These are phyloP conservation scores for Sphinx pinastri DNA, from an alignment of 2,888 invertebrate genomes.

Conservation along the genomic window DNA sequence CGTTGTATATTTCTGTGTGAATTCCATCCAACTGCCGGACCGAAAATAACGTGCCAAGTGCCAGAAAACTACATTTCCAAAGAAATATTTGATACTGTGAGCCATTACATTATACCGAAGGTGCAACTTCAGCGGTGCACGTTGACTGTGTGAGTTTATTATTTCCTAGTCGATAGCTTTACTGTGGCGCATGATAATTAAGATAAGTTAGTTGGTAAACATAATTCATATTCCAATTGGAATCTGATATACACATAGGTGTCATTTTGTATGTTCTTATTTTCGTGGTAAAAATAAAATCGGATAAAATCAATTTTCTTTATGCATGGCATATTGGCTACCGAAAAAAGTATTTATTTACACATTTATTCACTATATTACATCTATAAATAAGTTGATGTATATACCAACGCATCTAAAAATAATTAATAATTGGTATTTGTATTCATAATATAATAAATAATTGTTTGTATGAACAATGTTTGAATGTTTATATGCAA, in stretches of 20 bases:
- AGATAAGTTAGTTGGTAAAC: not conserved
- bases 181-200: not conserved
- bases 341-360: not conserved
- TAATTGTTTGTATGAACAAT: no score
- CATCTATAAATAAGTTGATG: no score
- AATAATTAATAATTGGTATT: no score
- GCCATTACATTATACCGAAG: conserved; percentile 93
- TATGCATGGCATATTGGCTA: no score
- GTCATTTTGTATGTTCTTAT: not conserved
- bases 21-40: conserved; percentile 90
- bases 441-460: no score
- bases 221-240: not conserved
- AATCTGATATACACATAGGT: not conserved
- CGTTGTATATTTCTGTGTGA: conserved; percentile 91
- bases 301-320: not conserved
- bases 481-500: no score
- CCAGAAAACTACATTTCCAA: conserved; percentile 91
- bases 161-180: not conserved
- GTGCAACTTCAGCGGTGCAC: conserved; percentile 90
- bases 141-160: conserved; percentile 88
- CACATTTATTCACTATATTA: no score
- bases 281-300: not conserved
- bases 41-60: conserved; percentile 91
- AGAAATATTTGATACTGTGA: conserved; percentile 92
- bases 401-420: no score